phyloP scores from a whole-genome alignment of 2,113 vertebrate genomes.

The Arothron firmamentum region DNA sequence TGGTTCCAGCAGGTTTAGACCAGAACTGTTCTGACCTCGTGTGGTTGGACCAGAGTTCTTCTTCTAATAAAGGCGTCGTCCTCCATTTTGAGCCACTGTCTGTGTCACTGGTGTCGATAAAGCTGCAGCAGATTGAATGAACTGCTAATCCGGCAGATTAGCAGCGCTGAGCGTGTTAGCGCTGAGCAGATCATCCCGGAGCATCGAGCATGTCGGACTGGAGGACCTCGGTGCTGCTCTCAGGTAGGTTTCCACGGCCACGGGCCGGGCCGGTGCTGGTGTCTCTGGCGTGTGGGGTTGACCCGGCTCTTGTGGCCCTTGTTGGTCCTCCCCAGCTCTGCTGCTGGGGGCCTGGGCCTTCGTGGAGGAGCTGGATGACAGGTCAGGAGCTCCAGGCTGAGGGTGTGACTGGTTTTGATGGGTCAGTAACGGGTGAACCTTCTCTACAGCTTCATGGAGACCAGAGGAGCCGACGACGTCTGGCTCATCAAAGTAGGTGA shows the following conservation, averaged over 20 bases:
- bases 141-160: slow-evolving; percentile 45
- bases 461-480: slow-evolving; percentile 76
- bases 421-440: not conserved
- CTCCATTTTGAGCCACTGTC: not conserved
- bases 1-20: no score
- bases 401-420: not conserved
- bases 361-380: slow-evolving; percentile 86
- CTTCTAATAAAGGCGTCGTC: not conserved
- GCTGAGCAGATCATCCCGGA: slow-evolving; percentile 19
- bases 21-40: not conserved
- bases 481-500: slow-evolving; percentile 89
- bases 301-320: no score
- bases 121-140: slow-evolving; percentile 31
- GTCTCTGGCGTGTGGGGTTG: no score
- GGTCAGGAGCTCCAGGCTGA: slow-evolving; percentile 69
- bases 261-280: no score
- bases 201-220: slow-evolving; percentile 10
- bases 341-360: slow-evolving; percentile 65
- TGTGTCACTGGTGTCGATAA: slow-evolving; percentile 37
- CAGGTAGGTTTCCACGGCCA: slow-evolving; percentile 32
- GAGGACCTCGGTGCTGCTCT: slow-evolving; percentile 11
- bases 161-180: slow-evolving; percentile 10
- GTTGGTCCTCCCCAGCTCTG: slow-evolving; percentile 52
- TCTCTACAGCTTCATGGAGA: slow-evolving; percentile 83
- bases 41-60: not conserved